phyloP scores from a whole-genome alignment of 2,113 vertebrate genomes.

The Mungos mungo region DNA sequence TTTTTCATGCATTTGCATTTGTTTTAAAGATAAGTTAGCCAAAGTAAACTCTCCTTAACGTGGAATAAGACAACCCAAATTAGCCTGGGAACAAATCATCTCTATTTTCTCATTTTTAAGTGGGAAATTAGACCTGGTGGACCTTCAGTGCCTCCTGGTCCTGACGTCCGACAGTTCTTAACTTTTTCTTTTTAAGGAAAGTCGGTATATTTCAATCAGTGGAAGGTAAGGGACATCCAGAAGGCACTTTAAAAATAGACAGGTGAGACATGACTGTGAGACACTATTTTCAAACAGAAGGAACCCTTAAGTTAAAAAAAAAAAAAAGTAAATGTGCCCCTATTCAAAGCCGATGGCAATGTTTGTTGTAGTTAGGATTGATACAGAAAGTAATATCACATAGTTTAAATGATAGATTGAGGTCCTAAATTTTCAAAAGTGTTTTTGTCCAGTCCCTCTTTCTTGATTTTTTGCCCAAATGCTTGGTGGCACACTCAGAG shows the following conservation, averaged over 20 bases:
- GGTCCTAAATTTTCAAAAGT: neutral
- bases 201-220: neutral
- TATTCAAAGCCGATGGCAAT: neutral
- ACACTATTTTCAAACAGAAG: slow-evolving; percentile 39
- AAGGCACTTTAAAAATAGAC: neutral
- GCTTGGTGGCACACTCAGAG: neutral
- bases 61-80: neutral
- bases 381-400: neutral
- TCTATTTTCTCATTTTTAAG: slow-evolving; percentile 24
- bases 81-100: neutral
- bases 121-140: neutral
- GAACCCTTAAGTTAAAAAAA: neutral
- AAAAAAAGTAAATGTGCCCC: neutral
- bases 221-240: neutral
- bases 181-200: slow-evolving; percentile 34
- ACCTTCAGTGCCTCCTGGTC: neutral
- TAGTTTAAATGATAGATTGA: neutral
- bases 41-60: neutral
- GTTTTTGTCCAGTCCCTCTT: neutral
- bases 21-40: neutral
- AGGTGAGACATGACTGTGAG: neutral
- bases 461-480: neutral
- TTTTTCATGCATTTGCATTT: neutral
- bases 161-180: neutral
- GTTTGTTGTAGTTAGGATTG: neutral